Evolutionary conservation across 2,113 vertebrate genomes (phyloP).

Genomic region (Tachysurus vachellii): DNA sequence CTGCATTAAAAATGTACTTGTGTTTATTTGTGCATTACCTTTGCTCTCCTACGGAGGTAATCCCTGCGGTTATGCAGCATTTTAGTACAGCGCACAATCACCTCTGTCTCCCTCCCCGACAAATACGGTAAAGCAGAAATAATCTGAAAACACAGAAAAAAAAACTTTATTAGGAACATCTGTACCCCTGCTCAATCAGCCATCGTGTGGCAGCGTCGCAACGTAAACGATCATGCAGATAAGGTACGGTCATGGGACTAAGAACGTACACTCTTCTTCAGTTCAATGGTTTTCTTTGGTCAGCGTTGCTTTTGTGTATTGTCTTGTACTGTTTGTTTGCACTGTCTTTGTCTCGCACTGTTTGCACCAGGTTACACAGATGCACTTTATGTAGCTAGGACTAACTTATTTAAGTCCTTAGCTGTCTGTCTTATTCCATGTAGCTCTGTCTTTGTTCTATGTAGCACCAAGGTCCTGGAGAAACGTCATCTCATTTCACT

Average conservation of each 20-base stretch:
- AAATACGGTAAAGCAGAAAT: conserved; percentile 55
- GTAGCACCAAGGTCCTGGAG: too few relatives aligned
- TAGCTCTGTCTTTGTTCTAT: too few relatives aligned
- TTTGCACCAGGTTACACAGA: too few relatives aligned
- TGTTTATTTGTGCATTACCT: conserved; percentile 36
- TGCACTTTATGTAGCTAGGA: too few relatives aligned
- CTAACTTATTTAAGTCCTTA: too few relatives aligned
- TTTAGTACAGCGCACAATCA: conserved; percentile 57
- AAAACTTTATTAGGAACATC: background rate
- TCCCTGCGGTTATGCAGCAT: conserved; percentile 60
- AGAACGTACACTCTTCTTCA: background rate
- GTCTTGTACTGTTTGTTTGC: too few relatives aligned
- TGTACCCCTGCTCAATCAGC: background rate
- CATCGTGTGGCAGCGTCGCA: background rate
- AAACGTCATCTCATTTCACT: too few relatives aligned
- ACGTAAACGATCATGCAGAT: background rate
- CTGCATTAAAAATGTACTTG: background rate
- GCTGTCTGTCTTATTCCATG: too few relatives aligned
- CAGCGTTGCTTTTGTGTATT: too few relatives aligned
- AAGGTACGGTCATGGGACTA: background rate
- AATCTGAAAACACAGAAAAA: conserved; percentile 46
- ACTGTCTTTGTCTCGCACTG: too few relatives aligned
- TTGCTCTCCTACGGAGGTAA: conserved; percentile 55
- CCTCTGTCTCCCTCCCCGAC: conserved; percentile 53
- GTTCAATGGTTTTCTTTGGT: background rate